Evolutionary conservation across 2,113 vertebrate genomes (phyloP).

Genomic region (Strix uralensis): DNA sequence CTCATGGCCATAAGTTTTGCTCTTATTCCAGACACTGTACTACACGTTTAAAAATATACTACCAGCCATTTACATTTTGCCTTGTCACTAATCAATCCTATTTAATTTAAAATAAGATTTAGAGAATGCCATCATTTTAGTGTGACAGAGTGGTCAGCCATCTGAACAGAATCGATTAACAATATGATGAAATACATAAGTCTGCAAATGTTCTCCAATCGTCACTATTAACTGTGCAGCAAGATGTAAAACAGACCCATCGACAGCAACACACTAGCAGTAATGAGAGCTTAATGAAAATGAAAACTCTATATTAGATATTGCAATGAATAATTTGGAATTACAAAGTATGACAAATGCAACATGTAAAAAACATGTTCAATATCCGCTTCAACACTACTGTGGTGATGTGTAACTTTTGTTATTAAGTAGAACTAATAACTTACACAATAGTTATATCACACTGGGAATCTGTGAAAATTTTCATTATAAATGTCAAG

Average conservation of each 20-base stretch:
- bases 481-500: neutral
- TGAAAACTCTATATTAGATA: neutral
- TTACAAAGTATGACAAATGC: neutral
- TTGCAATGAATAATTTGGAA: neutral
- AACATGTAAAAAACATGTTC: neutral
- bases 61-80: neutral
- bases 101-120: conserved; percentile 2
- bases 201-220: conserved; percentile 5
- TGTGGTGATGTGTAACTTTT: neutral
- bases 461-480: neutral
- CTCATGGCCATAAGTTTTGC: neutral
- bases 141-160: neutral
- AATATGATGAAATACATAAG: conserved; percentile 15
- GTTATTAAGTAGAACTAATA: neutral
- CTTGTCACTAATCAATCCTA: conserved; percentile 10
- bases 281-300: neutral
- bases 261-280: neutral
- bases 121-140: neutral
- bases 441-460: neutral
- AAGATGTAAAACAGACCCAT: neutral
- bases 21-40: neutral
- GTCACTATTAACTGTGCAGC: neutral
- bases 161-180: conserved; percentile 21
- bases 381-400: neutral
- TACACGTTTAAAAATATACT: neutral